These are phyloP conservation scores for Scotopteryx bipunctaria DNA, from an alignment of 2,888 invertebrate genomes.

Conservation along the genomic window DNA sequence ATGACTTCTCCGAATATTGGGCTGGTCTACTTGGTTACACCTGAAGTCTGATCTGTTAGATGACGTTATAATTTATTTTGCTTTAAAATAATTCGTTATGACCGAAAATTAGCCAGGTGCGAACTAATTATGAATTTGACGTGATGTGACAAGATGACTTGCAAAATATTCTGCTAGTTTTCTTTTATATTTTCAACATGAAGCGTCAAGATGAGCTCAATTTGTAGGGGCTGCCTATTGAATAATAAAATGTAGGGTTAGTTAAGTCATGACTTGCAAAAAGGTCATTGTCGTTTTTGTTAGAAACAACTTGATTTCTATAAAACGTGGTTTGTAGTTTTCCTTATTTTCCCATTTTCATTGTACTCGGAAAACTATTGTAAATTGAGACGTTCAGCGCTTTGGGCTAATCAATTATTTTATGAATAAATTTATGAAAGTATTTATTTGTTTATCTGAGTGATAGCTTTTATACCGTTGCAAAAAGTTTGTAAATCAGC, in stretches of 20 bases:
- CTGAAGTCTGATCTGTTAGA: constrained; percentile 2
- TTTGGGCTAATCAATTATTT: too few relatives aligned
- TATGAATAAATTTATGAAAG: too few relatives aligned
- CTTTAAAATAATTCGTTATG: neutral
- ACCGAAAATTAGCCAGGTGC: constrained; percentile 6
- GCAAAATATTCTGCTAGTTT: constrained; percentile 9
- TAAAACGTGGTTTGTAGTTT: too few relatives aligned
- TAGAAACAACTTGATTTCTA: neutral
- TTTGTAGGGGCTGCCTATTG: constrained; percentile 1
- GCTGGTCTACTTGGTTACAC: too few relatives aligned
- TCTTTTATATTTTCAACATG: constrained; percentile 7
- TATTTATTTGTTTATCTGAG: too few relatives aligned
- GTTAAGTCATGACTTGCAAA: constrained; percentile 7
- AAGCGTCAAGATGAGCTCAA: constrained; percentile 6
- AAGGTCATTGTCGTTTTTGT: neutral
- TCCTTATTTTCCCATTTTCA: too few relatives aligned
- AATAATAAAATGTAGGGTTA: neutral
- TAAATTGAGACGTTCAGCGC: too few relatives aligned
- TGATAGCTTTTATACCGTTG: too few relatives aligned
- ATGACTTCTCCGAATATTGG: too few relatives aligned
- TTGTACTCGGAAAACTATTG: too few relatives aligned
- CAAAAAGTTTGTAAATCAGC: too few relatives aligned
- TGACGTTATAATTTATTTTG: too few relatives aligned
- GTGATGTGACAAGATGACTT: constrained; percentile 13
- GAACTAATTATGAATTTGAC: constrained; percentile 8